Percentiles rank a stretch among this genome's conserved stretches.
phyloP scores from a whole-genome alignment of 1,140 invertebrate species.

The Dreissena polymorpha region DNA sequence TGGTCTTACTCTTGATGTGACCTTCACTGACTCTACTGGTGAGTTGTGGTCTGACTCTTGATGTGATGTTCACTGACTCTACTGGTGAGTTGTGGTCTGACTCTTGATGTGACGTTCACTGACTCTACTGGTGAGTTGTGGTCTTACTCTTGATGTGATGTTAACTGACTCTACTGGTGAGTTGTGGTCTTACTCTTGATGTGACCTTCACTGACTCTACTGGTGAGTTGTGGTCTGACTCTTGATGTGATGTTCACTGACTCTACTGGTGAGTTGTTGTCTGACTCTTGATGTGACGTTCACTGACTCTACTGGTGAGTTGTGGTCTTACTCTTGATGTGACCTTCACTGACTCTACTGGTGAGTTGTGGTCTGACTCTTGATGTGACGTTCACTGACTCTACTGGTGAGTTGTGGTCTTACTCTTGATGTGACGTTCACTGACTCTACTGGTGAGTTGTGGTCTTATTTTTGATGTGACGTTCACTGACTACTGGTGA shows the following conservation, averaged over 20 bases:
- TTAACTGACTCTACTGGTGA: constrained; percentile 81
- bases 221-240: constrained; percentile 76
- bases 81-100: constrained; percentile 72
- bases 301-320: constrained; percentile 78
- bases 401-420: constrained; percentile 72
- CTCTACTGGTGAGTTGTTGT: constrained; percentile 73
- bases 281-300: constrained; percentile 87
- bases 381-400: constrained; percentile 85
- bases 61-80: constrained; percentile 84
- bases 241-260: constrained; percentile 86
- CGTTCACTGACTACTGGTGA: constrained; percentile 82
- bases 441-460: constrained; percentile 76
- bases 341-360: constrained; percentile 82
- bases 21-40: constrained; percentile 82
- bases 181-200: constrained; percentile 82
- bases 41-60: constrained; percentile 81
- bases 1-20: constrained; percentile 86
- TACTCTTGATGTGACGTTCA: constrained; percentile 87
- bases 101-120: constrained; percentile 86
- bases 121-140: constrained; percentile 73
- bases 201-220: constrained; percentile 84
- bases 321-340: constrained; percentile 85
- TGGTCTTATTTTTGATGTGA: constrained; percentile 87
- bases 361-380: constrained; percentile 81
- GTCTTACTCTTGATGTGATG: constrained; percentile 87